phyloP scores from a whole-genome alignment of 1,140 invertebrate species.

The Brachionus sp. region DNA sequence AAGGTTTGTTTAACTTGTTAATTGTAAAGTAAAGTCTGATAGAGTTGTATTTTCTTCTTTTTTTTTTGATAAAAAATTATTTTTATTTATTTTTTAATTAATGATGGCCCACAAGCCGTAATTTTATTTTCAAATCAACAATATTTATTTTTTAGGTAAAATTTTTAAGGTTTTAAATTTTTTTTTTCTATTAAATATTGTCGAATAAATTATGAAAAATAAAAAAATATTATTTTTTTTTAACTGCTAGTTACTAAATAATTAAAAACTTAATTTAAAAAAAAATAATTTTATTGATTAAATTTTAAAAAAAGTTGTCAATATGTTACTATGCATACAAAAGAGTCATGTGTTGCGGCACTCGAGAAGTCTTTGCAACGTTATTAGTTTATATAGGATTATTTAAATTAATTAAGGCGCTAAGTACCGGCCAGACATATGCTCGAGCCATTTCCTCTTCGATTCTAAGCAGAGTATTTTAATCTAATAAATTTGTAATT shows the following conservation, averaged over 20 bases:
- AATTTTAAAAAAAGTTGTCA: not conserved
- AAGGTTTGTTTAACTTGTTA: not conserved
- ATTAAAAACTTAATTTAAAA: not conserved
- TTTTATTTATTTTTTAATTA: too few relatives aligned
- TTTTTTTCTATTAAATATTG: not conserved
- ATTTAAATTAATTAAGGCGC: not conserved
- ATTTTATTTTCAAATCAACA: too few relatives aligned
- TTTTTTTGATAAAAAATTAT: too few relatives aligned
- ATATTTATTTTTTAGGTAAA: not conserved
- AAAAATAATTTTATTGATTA: not conserved
- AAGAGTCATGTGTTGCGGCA: not conserved
- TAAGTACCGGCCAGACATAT: not conserved
- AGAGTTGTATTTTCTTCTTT: too few relatives aligned
- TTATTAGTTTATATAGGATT: not conserved
- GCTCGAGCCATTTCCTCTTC: not conserved
- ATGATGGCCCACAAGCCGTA: too few relatives aligned
- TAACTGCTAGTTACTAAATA: not conserved
- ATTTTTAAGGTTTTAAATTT: not conserved
- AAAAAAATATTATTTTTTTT: not conserved
- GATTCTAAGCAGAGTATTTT: not conserved
- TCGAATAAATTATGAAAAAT: not conserved
- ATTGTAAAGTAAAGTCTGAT: not conserved
- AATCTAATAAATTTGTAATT: constrained; percentile 23
- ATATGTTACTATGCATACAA: not conserved
- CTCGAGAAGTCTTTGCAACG: not conserved